These are phyloP conservation scores for Ostrea denselamellosa DNA, from an alignment of 1,140 invertebrate genomes.

Conservation along the genomic window DNA sequence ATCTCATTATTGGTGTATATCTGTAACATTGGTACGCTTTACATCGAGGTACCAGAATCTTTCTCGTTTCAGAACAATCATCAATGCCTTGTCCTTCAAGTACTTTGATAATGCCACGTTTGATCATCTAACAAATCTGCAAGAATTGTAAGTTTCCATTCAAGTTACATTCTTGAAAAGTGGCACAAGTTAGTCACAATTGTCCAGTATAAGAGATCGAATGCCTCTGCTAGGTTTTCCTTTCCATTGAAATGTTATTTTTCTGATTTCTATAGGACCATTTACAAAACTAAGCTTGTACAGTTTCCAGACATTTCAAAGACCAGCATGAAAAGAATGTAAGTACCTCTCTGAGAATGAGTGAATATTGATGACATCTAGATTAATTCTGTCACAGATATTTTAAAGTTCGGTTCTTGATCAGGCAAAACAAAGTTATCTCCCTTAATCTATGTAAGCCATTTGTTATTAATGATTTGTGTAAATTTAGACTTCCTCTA, in stretches of 20 bases:
- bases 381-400: too few species aligned
- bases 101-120: conserved; percentile 53
- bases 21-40: too few species aligned
- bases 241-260: too few species aligned
- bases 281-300: conserved; percentile 41
- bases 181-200: too few species aligned
- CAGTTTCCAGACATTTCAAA: conserved; percentile 53
- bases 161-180: too few species aligned
- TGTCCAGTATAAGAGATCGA: too few species aligned
- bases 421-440: not conserved
- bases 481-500: too few species aligned
- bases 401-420: not conserved
- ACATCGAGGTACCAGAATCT: not conserved
- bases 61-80: conserved; percentile 51
- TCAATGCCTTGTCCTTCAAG: conserved; percentile 44
- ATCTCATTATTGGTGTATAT: too few species aligned
- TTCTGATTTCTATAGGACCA: conserved; percentile 41
- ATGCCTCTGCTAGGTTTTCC: too few species aligned
- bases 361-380: not conserved
- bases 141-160: conserved; percentile 45
- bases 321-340: conserved; percentile 49
- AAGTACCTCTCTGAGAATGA: not conserved
- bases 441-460: not conserved
- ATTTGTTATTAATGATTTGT: not conserved
- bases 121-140: conserved; percentile 49